phyloP scores from a whole-genome alignment of 35 echinoderm and acorn worm species.

The Diadema setosum region DNA sequence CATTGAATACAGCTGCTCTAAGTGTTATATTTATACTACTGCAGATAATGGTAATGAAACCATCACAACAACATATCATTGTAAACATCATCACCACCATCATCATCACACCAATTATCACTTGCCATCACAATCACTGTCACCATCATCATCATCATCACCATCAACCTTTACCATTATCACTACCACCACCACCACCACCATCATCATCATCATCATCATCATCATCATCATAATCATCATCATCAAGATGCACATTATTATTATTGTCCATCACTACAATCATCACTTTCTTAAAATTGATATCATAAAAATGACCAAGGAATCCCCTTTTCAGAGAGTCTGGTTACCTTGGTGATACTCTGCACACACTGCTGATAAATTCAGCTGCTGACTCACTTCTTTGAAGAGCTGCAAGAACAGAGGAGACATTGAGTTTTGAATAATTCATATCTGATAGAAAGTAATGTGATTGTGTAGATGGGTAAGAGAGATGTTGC shows the following conservation, averaged over 20 bases:
- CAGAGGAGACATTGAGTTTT: no score
- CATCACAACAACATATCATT: no score
- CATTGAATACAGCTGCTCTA: no score
- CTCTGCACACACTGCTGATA: constrained; percentile 81
- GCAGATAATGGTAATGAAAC: no score
- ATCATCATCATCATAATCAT: background rate
- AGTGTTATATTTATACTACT: no score
- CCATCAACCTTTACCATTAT: background rate
- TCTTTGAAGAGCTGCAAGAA: constrained; percentile 73
- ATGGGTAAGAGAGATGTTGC: no score
- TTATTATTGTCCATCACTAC: no score
- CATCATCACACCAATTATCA: background rate
- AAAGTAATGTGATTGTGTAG: no score
- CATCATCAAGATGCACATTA: background rate
- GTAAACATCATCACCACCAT: background rate
- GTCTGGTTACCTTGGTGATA: constrained; percentile 78
- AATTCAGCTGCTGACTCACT: constrained; percentile 81
- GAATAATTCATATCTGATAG: no score
- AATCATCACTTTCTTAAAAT: background rate
- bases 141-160: background rate
- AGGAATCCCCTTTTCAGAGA: background rate
- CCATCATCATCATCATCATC: background rate
- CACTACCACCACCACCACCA: background rate
- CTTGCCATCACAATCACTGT: background rate
- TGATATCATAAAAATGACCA: background rate